Percentiles rank a stretch among this genome's conserved stretches.
These are phyloP conservation scores for Ploceus nigricollis DNA, from an alignment of 2,113 vertebrate species.

Conservation along the genomic window DNA sequence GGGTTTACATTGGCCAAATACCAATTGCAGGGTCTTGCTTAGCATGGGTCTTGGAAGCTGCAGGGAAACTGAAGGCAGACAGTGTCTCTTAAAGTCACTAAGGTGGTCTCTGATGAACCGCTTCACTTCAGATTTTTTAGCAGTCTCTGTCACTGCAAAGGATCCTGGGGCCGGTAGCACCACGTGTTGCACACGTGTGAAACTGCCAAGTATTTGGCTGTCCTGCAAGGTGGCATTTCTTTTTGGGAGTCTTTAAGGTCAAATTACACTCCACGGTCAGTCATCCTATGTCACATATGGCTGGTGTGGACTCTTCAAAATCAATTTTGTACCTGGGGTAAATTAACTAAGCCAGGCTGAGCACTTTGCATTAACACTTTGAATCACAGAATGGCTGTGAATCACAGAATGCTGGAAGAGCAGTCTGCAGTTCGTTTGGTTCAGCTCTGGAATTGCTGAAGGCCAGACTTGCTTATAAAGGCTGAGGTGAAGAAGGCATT, in stretches of 20 bases:
- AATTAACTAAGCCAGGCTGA: neutral
- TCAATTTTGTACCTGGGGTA: neutral
- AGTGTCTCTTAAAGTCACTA: neutral
- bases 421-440: neutral
- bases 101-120: neutral
- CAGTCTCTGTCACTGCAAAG: neutral
- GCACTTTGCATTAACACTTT: neutral
- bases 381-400: neutral
- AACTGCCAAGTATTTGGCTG: neutral
- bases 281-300: accelerated
- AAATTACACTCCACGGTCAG: neutral
- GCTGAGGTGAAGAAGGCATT: accelerated
- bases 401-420: neutral
- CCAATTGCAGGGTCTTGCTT: neutral
- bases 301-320: neutral
- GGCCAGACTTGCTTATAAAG: neutral
- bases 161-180: accelerated
- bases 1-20: neutral
- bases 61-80: neutral
- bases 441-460: neutral
- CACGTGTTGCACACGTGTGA: accelerated
- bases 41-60: neutral
- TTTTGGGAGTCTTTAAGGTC: neutral
- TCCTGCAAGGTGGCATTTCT: neutral
- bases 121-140: neutral